Conservation (phyloP, 1,140 invertebrate genomes). For the Ganaspis sp. region DNA sequence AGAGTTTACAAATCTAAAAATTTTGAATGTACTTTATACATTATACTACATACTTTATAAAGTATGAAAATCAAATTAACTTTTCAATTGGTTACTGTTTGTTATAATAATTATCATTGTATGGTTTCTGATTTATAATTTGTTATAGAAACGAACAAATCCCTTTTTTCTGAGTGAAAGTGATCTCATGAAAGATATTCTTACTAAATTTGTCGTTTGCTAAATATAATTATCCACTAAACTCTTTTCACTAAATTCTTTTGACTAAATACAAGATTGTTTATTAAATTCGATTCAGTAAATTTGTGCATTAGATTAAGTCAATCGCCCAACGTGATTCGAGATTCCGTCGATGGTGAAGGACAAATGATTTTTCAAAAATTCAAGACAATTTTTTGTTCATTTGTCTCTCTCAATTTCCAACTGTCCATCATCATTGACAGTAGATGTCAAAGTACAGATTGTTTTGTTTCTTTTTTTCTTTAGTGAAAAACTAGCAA, state of each 20-base stretch:
- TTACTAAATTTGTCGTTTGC: too few relatives aligned
- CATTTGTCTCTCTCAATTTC: slow-evolving; percentile 20
- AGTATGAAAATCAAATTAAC: too few relatives aligned
- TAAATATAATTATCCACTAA: too few relatives aligned
- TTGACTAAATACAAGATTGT: neutral
- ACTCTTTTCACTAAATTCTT: neutral
- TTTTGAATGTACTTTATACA: too few relatives aligned
- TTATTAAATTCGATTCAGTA: slow-evolving; percentile 1
- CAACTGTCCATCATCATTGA: slow-evolving; percentile 24
- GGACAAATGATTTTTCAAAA: neutral
- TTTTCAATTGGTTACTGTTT: too few relatives aligned
- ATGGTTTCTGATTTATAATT: too few relatives aligned
- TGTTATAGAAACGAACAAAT: too few relatives aligned
- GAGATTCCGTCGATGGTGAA: neutral
- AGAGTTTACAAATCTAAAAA: too few relatives aligned
- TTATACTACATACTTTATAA: too few relatives aligned
- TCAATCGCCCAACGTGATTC: neutral
- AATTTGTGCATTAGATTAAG: neutral
- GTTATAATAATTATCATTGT: too few relatives aligned
- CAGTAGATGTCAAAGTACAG: slow-evolving; percentile 8
- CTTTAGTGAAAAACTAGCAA: slow-evolving; percentile 51
- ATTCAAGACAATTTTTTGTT: neutral
- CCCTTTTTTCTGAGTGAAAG: too few relatives aligned
- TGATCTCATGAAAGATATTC: too few relatives aligned
- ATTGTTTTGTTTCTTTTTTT: slow-evolving; percentile 20